Percentiles rank a stretch among this genome's conserved stretches.
These are phyloP conservation scores for Myodes glareolus DNA, from an alignment of 2,113 vertebrate species.

Conservation along the genomic window DNA sequence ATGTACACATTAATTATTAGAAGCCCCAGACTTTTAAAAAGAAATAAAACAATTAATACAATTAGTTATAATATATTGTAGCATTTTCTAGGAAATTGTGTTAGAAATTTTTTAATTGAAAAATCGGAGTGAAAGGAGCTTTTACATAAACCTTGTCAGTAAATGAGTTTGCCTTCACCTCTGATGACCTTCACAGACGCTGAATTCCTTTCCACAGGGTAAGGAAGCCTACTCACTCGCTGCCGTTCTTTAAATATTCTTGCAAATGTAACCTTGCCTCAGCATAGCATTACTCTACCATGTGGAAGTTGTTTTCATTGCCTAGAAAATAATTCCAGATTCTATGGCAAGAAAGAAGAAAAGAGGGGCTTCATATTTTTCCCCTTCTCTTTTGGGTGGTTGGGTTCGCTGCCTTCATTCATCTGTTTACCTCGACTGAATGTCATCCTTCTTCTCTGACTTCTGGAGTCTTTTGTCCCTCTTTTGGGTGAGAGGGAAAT, in stretches of 20 bases:
- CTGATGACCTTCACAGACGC: background rate
- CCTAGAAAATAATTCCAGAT: background rate
- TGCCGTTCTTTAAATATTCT: background rate
- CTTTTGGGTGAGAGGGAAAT: background rate
- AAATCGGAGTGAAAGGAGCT: background rate
- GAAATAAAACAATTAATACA: background rate
- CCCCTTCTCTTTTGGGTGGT: no score
- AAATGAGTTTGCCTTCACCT: background rate
- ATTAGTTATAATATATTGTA: background rate
- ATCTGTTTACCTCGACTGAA: background rate
- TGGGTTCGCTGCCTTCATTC: background rate
- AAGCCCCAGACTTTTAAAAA: constrained; percentile 17
- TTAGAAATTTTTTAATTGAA: background rate
- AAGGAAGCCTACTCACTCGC: background rate
- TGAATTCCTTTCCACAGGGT: background rate
- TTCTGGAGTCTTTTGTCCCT: background rate
- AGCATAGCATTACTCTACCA: background rate
- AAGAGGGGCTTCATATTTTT: background rate
- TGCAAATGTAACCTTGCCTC: background rate
- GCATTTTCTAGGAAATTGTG: background rate
- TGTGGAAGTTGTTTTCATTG: background rate
- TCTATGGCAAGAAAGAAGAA: background rate
- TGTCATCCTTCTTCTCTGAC: background rate
- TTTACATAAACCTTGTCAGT: background rate
- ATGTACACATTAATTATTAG: background rate